These are phyloP conservation scores for Labeo catla DNA, from an alignment of 2,113 vertebrate genomes.

Conservation along the genomic window DNA sequence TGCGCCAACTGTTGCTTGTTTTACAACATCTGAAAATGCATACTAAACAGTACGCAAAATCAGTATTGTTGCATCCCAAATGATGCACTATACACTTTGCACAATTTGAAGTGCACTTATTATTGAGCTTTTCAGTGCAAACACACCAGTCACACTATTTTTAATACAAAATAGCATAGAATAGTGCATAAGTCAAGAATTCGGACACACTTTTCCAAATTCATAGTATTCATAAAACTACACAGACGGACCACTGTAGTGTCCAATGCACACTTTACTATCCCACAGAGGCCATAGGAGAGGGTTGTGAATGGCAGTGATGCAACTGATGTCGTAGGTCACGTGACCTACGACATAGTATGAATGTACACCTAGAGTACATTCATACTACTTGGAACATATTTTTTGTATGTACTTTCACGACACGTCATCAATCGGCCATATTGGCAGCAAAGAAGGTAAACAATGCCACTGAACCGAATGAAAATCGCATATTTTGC, in stretches of 20 bases:
- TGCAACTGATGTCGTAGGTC: neutral
- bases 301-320: neutral
- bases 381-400: neutral
- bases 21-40: neutral
- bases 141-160: neutral
- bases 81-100: too few species aligned
- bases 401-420: neutral
- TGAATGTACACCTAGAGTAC: neutral
- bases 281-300: neutral
- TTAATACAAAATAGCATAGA: neutral
- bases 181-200: neutral
- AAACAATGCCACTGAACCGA: too few species aligned
- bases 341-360: neutral
- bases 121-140: neutral
- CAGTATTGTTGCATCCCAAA: too few species aligned
- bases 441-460: too few species aligned
- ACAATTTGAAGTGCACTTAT: too few species aligned
- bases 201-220: neutral
- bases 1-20: neutral
- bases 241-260: too few species aligned
- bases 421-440: too few species aligned
- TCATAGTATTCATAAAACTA: neutral
- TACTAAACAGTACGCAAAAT: neutral
- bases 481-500: too few species aligned
- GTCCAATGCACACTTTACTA: neutral